These are phyloP conservation scores for Drosophila sordidapex DNA, from an alignment of 2,888 invertebrate species.

Conservation along the genomic window DNA sequence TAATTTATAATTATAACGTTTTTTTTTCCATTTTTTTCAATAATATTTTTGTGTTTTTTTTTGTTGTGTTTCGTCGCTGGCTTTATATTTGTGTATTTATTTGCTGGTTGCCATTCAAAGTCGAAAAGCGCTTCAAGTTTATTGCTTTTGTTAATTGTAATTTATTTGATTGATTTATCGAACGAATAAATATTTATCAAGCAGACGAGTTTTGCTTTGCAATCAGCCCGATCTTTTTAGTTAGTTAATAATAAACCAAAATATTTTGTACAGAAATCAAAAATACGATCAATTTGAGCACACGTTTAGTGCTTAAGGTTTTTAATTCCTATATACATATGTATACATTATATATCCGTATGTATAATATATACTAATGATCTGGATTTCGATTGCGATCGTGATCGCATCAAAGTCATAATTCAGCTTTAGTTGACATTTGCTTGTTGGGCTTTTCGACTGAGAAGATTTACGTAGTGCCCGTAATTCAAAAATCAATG, in stretches of 20 bases:
- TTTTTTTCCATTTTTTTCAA: conserved; percentile 17
- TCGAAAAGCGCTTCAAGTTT: conserved; percentile 61
- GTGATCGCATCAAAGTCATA: conserved; percentile 65
- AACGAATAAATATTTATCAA: conserved; percentile 73
- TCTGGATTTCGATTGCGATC: background rate
- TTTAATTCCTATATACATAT: conserved; percentile 24
- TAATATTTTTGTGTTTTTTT: conserved; percentile 27
- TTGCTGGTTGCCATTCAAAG: conserved; percentile 40
- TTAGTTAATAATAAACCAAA: conserved; percentile 26
- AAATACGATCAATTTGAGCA: background rate
- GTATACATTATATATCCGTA: background rate
- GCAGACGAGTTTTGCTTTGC: conserved; percentile 70
- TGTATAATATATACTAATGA: background rate
- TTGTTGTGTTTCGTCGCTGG: conserved; percentile 28
- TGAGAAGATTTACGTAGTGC: conserved; percentile 60
- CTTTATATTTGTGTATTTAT: conserved; percentile 16
- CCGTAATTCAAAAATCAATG: conserved; percentile 69
- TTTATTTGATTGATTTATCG: conserved; percentile 81
- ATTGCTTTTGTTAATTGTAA: conserved; percentile 79
- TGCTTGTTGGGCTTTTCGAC: conserved; percentile 13
- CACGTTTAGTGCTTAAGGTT: conserved; percentile 47
- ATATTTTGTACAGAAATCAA: conserved; percentile 10
- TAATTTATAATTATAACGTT: conserved; percentile 71
- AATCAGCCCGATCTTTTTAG: conserved; percentile 55
- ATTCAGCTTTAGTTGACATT: conserved; percentile 60